Evolutionary conservation across 2,888 invertebrate genomes (phyloP).

Genomic region (Cerastis rubricosa): DNA sequence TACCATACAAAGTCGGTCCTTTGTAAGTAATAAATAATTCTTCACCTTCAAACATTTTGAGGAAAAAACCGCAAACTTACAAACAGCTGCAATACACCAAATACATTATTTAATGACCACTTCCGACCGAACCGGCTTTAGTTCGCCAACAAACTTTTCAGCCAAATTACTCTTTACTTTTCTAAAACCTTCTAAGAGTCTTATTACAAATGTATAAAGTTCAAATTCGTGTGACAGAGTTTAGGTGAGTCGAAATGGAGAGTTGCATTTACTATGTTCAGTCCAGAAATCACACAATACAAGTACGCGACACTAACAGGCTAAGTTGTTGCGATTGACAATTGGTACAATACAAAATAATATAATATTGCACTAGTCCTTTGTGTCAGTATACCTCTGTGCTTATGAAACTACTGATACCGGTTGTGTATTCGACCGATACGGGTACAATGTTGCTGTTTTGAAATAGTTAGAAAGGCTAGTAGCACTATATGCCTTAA

Average conservation of each 20-base stretch:
- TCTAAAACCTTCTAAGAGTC: conserved; percentile 14
- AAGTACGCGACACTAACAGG: conserved; percentile 75
- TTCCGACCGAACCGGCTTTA: conserved; percentile 66
- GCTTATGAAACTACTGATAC: conserved; percentile 70
- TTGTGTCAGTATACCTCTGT: conserved; percentile 73
- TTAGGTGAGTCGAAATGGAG: conserved; percentile 23
- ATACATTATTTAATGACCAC: conserved; percentile 79
- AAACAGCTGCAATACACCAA: conserved; percentile 74
- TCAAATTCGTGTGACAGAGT: conserved; percentile 23
- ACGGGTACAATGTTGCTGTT: conserved; percentile 50
- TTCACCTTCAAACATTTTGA: conserved; percentile 36
- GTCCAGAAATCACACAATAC: conserved; percentile 79
- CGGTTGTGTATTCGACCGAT: conserved; percentile 59
- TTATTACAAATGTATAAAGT: conserved; percentile 15
- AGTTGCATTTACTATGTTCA: conserved; percentile 52
- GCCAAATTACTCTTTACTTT: conserved; percentile 48
- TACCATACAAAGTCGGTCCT: conserved; percentile 8
- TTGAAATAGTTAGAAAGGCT: not conserved
- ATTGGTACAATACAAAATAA: conserved; percentile 78
- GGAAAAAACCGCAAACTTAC: conserved; percentile 57
- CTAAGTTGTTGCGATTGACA: conserved; percentile 82
- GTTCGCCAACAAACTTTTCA: conserved; percentile 70
- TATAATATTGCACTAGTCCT: conserved; percentile 71
- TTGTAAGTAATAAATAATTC: conserved; percentile 45
- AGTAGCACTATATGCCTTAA: not conserved